Base-by-base conservation (phyloP, 2,113 vertebrate species). In the Melanostigma gelatinosum region DNA sequence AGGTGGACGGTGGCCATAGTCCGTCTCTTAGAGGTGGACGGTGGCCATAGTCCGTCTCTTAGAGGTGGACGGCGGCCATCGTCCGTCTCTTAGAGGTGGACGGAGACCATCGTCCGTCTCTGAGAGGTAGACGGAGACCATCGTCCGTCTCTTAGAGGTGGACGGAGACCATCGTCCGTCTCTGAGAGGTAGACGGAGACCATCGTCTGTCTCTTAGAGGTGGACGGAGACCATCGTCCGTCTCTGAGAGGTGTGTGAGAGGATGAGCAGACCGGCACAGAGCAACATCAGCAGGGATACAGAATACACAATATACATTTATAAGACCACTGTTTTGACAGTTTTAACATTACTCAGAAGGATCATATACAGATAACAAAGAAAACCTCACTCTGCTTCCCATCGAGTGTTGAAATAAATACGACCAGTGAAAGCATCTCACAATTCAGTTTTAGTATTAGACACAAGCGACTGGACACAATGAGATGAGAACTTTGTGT, bases 211-310 rank as follows among this genome's bases (percentile, higher is more conserved):
- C 77, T 76, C 4, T 6, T 0, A 20, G 46, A 50, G 46, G 5
- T 4, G 4, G 46, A 50, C 42, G 6, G 18, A 6, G 46, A 6
- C 46, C 38, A 1, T 40, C 8, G 38, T 40, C 8, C 8, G 40
- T 2, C 40, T 42, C 9, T 42, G 2, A 42, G 10, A 42, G 29
- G 57, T 55, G 62, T 57, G 67, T 69, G 38, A 71, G 76, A 73
- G 55, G 77, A 40, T 72, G 42, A 50, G 75, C 75, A 69, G 82
- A 82, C 87, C 38, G 79, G 79, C 72, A 90, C 80, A 89, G 61
- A 85, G 85, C 81, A 79, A 87, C 84, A 84, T 67, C 55, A 89
- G 79, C 86, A 83, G 42, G 77, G 82, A 67, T 77, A 91, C 84
- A 77, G 77, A 60, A 60, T 69, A 85, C 78, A 89, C 84, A 74